These are phyloP conservation scores for Romanogobio albipinnatus DNA, from an alignment of 2,113 vertebrate genomes.

Conservation along the genomic window DNA sequence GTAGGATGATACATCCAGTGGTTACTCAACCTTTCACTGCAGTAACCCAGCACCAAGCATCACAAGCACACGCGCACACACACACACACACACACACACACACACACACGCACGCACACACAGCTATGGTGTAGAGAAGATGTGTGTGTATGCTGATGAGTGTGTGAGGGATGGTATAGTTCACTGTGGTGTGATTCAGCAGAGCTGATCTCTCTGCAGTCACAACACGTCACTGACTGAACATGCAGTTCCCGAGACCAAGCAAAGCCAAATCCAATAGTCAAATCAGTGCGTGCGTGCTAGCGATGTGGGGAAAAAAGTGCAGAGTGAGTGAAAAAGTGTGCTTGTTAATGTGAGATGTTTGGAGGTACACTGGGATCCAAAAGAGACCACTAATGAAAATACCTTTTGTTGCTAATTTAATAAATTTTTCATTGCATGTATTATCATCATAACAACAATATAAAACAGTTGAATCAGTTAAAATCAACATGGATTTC, in stretches of 20 bases:
- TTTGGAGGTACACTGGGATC: neutral
- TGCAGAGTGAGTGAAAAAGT: neutral
- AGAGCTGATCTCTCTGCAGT: conserved; percentile 28
- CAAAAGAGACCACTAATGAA: neutral
- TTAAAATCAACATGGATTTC: neutral
- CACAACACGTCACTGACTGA: conserved; percentile 11
- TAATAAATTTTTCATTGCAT: neutral
- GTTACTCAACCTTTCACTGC: conserved; percentile 11
- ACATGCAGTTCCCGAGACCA: conserved; percentile 3
- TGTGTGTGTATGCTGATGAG: neutral
- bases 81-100: no score
- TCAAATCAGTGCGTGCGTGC: neutral
- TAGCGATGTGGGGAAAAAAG: neutral
- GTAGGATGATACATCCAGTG: conserved; percentile 44
- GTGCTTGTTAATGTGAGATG: neutral
- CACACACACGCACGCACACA: neutral
- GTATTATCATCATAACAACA: neutral
- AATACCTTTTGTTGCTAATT: neutral
- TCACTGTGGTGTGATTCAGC: conserved; percentile 11
- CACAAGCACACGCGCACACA: neutral
- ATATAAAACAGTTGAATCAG: neutral
- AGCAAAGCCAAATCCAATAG: neutral
- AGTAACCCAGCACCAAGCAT: conserved; percentile 37
- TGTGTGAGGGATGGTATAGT: conserved; percentile 3
- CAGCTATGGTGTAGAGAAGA: neutral